These are phyloP conservation scores for Zaprionus ornatus DNA, from an alignment of 1,140 invertebrate species.

Conservation along the genomic window DNA sequence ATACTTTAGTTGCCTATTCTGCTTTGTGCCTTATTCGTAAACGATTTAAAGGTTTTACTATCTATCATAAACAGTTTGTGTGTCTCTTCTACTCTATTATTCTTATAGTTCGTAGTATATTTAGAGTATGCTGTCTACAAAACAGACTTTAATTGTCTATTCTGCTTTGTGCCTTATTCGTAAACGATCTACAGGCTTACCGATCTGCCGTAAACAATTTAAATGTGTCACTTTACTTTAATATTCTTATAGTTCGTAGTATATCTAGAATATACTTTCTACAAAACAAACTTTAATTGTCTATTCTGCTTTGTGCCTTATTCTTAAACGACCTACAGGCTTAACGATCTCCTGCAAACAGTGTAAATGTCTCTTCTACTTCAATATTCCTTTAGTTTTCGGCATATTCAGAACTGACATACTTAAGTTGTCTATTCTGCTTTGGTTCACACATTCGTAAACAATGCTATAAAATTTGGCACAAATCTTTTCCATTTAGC, in stretches of 20 bases:
- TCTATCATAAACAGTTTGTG: too few relatives aligned
- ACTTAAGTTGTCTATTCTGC: neutral
- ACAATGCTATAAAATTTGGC: conserved; percentile 5
- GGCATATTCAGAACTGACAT: too few relatives aligned
- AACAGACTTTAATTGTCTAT: too few relatives aligned
- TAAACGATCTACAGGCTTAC: neutral
- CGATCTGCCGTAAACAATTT: too few relatives aligned
- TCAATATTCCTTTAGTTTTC: neutral
- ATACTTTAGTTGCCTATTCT: neutral
- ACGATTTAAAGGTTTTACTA: neutral
- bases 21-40: neutral
- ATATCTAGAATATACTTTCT: neutral
- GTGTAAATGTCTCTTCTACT: neutral
- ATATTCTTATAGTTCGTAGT: too few relatives aligned
- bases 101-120: too few relatives aligned
- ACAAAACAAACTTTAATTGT: neutral
- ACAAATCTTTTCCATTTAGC: conserved; percentile 7
- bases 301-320: neutral
- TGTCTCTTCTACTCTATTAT: too few relatives aligned
- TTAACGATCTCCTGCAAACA: neutral
- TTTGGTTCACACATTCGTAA: neutral
- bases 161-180: too few relatives aligned
- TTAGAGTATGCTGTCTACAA: too few relatives aligned
- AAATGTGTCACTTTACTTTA: too few relatives aligned
- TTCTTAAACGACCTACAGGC: neutral